These are phyloP conservation scores for Chydorus sphaericus DNA, from an alignment of 2,888 invertebrate species.

Conservation along the genomic window DNA sequence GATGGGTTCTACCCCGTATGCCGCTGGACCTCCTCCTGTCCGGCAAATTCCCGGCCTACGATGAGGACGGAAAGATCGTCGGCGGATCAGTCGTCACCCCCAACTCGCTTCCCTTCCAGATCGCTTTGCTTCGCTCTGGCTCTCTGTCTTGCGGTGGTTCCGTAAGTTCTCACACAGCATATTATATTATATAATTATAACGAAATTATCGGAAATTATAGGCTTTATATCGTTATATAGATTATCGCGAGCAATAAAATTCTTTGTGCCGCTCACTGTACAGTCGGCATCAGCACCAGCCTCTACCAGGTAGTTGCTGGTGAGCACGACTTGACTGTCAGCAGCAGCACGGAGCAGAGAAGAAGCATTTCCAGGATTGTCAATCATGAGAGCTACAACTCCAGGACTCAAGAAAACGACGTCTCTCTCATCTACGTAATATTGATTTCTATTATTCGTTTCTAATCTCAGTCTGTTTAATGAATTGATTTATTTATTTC, in stretches of 20 bases:
- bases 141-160: slow-evolving; percentile 17
- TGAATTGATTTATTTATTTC: neutral
- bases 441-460: slow-evolving; percentile 29
- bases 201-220: no score
- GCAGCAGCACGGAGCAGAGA: slow-evolving; percentile 10
- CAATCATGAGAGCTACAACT: slow-evolving; percentile 11
- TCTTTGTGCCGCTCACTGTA: neutral
- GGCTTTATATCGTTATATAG: neutral
- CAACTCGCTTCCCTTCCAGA: slow-evolving; percentile 16
- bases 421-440: slow-evolving; percentile 47
- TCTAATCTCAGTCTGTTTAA: neutral
- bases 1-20: slow-evolving; percentile 9
- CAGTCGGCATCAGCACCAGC: neutral
- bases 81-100: slow-evolving; percentile 16
- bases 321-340: slow-evolving; percentile 11
- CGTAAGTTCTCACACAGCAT: no score
- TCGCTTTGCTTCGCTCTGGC: slow-evolving; percentile 15
- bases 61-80: slow-evolving; percentile 15
- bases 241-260: neutral
- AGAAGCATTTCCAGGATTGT: neutral
- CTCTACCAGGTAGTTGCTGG: slow-evolving; percentile 9
- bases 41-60: slow-evolving; percentile 1
- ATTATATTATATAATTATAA: no score
- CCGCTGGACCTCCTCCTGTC: slow-evolving; percentile 5
- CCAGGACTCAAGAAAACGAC: slow-evolving; percentile 34